A percentile compares a stretch with the other conserved stretches of the same genome.
These are phyloP conservation scores for Periophthalmus modestus DNA, from an alignment of 2,113 vertebrate species.

Conservation along the genomic window DNA sequence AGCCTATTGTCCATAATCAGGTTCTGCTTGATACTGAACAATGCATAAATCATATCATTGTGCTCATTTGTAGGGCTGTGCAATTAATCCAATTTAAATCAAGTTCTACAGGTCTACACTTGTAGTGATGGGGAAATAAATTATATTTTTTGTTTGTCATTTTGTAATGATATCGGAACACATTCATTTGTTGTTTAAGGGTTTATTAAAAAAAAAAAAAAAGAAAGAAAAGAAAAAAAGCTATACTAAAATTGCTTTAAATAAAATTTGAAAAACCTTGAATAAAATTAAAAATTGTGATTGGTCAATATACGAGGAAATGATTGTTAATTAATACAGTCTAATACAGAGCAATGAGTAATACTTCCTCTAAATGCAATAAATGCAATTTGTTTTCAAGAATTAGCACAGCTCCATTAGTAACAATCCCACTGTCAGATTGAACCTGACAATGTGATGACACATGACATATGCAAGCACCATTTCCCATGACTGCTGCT, in stretches of 20 bases:
- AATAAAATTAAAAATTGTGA: too few relatives aligned
- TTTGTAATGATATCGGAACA: not conserved
- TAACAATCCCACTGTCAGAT: not conserved
- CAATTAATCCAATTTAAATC: not conserved
- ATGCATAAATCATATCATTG: not conserved
- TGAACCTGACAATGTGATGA: not conserved
- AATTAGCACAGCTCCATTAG: not conserved
- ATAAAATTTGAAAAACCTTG: too few relatives aligned
- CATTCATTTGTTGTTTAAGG: too few relatives aligned
- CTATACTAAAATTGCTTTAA: too few relatives aligned
- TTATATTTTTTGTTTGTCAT: not conserved
- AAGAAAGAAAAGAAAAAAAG: too few relatives aligned
- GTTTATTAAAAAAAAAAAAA: too few relatives aligned
- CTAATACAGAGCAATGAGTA: not conserved
- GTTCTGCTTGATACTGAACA: not conserved
- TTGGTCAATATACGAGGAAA: too few relatives aligned
- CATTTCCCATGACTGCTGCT: not conserved
- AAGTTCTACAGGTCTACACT: not conserved
- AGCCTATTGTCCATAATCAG: constrained; percentile 13
- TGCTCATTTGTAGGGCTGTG: not conserved
- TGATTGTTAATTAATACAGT: too few relatives aligned
- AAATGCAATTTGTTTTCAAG: not conserved
- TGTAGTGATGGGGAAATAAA: too few relatives aligned
- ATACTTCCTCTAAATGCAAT: not conserved
- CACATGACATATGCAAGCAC: not conserved